These are phyloP conservation scores for Oikopleura vanhoeffeni DNA, from an alignment of 23 tunicate genomes.

Conservation along the genomic window DNA sequence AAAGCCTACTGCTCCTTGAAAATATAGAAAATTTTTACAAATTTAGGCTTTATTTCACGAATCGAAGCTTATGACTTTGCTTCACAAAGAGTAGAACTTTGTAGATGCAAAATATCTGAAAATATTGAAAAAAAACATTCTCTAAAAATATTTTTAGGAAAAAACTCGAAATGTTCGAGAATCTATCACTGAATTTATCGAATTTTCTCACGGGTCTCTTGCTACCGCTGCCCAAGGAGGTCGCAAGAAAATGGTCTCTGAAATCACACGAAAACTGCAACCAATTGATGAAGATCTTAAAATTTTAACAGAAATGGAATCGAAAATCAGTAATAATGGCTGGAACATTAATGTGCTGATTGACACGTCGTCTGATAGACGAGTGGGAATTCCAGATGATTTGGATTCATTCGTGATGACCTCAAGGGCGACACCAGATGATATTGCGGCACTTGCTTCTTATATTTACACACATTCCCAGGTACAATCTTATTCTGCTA, in stretches of 20 bases:
- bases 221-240: not conserved
- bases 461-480: constrained; percentile 10
- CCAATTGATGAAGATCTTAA: not conserved
- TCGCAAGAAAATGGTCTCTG: not conserved
- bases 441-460: not conserved
- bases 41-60: no score
- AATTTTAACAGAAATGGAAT: not conserved
- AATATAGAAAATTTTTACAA: no score
- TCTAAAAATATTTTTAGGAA: not conserved
- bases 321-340: not conserved
- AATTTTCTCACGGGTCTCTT: not conserved
- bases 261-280: not conserved
- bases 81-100: no score
- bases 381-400: not conserved
- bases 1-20: no score
- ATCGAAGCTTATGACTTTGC: no score
- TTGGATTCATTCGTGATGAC: not conserved
- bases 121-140: no score
- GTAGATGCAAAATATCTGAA: no score
- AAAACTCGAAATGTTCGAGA: not conserved
- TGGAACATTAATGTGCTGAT: not conserved
- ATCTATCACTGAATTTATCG: not conserved
- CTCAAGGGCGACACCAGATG: not conserved
- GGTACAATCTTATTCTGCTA: no score
- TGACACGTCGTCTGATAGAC: not conserved